Conservation (phyloP, 2,888 invertebrate genomes). For the Frankliniella intonsa region DNA sequence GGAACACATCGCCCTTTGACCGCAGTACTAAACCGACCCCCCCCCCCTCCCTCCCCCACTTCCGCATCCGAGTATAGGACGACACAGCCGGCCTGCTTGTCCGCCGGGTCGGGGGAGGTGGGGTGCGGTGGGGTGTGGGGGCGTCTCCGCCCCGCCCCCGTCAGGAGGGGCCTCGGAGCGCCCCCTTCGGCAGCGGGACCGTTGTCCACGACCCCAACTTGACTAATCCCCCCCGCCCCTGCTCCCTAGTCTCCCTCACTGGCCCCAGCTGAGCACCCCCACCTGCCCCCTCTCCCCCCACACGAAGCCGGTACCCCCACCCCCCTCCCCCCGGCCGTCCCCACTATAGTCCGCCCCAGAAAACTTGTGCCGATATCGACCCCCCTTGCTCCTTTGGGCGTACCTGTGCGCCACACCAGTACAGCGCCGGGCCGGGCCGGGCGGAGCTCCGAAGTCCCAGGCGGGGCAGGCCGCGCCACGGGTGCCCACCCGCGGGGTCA, state of each 20-base stretch:
- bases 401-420: neutral
- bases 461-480: too few species aligned
- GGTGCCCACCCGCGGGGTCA: too few species aligned
- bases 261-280: conserved; percentile 8
- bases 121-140: neutral
- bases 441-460: too few species aligned
- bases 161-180: neutral
- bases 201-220: conserved; percentile 18
- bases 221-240: conserved; percentile 1
- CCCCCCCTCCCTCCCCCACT: too few species aligned
- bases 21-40: too few species aligned
- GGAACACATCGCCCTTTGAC: too few species aligned
- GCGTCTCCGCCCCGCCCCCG: neutral
- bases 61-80: too few species aligned
- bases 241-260: neutral
- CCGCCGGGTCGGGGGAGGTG: neutral
- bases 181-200: neutral
- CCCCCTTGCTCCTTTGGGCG: neutral
- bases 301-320: neutral
- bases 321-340: neutral
- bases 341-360: neutral
- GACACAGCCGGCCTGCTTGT: too few species aligned
- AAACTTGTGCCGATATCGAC: conserved; percentile 10
- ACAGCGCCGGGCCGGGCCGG: neutral
- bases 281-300: neutral